Conservation (phyloP, 2,888 invertebrate genomes). For the Cryptocephalus moraei region DNA sequence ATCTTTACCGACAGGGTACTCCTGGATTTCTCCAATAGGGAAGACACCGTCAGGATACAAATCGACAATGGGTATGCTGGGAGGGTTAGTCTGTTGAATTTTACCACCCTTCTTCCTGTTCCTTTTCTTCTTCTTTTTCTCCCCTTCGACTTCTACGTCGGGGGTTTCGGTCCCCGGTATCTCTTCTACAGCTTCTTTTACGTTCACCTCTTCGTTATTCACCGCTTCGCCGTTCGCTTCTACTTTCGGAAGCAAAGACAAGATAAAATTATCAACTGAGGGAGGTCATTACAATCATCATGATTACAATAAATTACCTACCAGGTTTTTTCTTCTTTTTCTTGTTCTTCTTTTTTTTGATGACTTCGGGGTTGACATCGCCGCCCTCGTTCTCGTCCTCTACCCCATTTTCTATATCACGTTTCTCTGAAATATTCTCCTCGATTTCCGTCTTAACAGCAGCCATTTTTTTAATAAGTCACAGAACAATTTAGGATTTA, state of each 20-base stretch:
- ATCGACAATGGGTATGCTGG: conserved; percentile 76
- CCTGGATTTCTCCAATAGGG: conserved; percentile 84
- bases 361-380: conserved; percentile 47
- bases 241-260: conserved; percentile 1
- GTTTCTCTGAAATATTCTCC: conserved; percentile 45
- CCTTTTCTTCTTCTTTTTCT: conserved; percentile 58
- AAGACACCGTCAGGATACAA: conserved; percentile 74
- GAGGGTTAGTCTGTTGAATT: conserved; percentile 68
- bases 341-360: conserved; percentile 65
- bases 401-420: conserved; percentile 26
- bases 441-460: conserved; percentile 45
- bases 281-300: background rate
- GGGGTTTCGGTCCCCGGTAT: conserved; percentile 20
- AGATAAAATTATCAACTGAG: background rate
- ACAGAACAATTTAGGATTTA: too few relatives aligned
- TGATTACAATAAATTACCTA: conserved; percentile 4
- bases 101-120: conserved; percentile 46
- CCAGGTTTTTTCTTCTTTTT: conserved; percentile 39
- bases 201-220: conserved; percentile 1
- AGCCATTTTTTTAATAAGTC: conserved; percentile 42
- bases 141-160: conserved; percentile 39
- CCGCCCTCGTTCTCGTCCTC: conserved; percentile 41
- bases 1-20: conserved; percentile 67
- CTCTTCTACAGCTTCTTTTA: conserved; percentile 14
- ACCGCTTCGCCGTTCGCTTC: conserved; percentile 2